phyloP scores from a whole-genome alignment of 1,140 invertebrate genomes.

The Periplaneta americana region DNA sequence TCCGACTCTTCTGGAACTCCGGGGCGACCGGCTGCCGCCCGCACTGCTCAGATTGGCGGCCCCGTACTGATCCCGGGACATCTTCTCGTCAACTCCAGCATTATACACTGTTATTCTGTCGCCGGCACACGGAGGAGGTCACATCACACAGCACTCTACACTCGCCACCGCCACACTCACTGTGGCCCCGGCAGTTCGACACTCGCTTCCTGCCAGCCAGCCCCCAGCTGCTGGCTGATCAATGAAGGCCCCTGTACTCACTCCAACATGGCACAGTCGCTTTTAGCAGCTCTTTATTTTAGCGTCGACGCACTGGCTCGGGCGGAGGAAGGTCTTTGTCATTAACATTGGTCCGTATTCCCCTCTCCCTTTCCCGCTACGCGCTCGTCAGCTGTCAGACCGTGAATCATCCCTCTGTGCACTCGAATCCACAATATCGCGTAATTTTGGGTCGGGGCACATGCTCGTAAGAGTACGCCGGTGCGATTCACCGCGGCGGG shows the following conservation, averaged over 20 bases:
- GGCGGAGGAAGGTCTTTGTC: too few species aligned
- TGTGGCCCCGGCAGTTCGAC: not conserved
- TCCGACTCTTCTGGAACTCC: constrained; percentile 51
- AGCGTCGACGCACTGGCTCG: not conserved
- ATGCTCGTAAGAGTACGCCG: not conserved
- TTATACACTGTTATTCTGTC: not conserved
- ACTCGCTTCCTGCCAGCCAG: not conserved
- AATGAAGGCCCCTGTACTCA: not conserved
- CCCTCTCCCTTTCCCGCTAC: not conserved
- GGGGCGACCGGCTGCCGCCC: constrained; percentile 15
- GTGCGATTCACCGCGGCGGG: too few species aligned
- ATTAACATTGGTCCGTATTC: not conserved
- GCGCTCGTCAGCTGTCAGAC: not conserved
- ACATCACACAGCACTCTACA: not conserved
- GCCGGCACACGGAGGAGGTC: not conserved
- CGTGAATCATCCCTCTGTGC: too few species aligned
- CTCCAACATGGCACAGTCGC: not conserved
- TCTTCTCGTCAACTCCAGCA: not conserved
- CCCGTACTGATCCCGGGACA: constrained; percentile 15
- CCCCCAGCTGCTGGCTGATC: not conserved
- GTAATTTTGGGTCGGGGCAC: not conserved
- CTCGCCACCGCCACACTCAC: not conserved
- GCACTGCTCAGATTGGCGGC: constrained; percentile 5
- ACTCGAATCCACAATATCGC: not conserved
- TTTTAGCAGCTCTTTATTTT: not conserved